Evolutionary conservation across 2,797 vertebrate genomes (phyloP), one percentile per base, ranked within the genome.

Genomic region (Syngnathus rostellatus): DNA sequence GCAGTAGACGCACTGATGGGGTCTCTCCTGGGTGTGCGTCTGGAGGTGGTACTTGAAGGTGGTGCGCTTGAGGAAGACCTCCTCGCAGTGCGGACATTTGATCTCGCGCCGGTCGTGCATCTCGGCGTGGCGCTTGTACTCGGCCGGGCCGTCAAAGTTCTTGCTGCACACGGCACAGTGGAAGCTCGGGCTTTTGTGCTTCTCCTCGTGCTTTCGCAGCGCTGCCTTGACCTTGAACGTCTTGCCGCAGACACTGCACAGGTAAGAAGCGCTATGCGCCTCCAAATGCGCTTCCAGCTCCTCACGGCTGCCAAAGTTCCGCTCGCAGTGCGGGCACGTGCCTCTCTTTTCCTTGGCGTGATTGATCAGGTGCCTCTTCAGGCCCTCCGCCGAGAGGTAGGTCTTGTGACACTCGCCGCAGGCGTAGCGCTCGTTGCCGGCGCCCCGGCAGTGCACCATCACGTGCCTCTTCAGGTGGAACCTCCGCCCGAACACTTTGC

Each of bases 31-130:
- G 0, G 83, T 89, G 65, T 95, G 94, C 12, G 91, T 90, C 0
- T 92, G 83, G 31, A 93, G 88, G 76, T 95, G 94, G 71, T 92
- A 91, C 1, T 93, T 93, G 14, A 94, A 79, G 11, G 92, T 90
- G 0, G 88, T 91, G 0, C 91, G 11, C 79, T 92, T 89, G 0
- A 92, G 86, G 2, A 95, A 95, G 0, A 91, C 88, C 0, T 86
- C 81, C 39, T 92, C 88, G 0, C 94, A 94, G 59, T 94, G 92
- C 0, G 90, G 90, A 17, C 94, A 94, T n/a, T 79, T 88, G 59
- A 88, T 88, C n/a, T 92, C 84, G 37, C 91, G 82, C 1, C 86
- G 85, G 0, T 81, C 84, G 66, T 95, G 93, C 50, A 90, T 91
- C 85, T 84, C 0, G 0, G 88, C 66, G 21, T 95, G 94, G 89